A percentile compares a stretch with the other conserved stretches of the same genome.
These are phyloP conservation scores for Lemur catta DNA, from an alignment of 2,797 vertebrate species.

Conservation along the genomic window DNA sequence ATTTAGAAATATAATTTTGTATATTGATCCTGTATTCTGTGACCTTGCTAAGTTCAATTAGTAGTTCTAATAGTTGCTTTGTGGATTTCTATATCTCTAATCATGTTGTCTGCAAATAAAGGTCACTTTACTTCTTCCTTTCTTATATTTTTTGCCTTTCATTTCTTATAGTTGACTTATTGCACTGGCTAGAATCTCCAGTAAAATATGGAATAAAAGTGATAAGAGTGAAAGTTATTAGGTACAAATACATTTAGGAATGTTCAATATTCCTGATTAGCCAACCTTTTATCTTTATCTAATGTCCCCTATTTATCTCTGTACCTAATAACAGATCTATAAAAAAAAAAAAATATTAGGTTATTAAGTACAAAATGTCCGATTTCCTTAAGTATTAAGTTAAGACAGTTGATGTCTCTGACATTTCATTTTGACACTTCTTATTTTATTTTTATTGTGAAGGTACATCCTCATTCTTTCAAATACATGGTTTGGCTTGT, in stretches of 20 bases:
- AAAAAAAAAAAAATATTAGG: no score
- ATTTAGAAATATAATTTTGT: not conserved
- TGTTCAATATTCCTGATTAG: not conserved
- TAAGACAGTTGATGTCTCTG: no score
- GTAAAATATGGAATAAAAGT: not conserved
- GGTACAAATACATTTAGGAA: not conserved
- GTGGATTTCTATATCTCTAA: no score
- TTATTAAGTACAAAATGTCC: no score
- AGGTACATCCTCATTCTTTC: no score
- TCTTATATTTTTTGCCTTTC: not conserved
- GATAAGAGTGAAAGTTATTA: not conserved
- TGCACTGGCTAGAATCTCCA: not conserved
- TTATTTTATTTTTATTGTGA: no score
- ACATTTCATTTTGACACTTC: no score
- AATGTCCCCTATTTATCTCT: not conserved
- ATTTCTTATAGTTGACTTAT: not conserved
- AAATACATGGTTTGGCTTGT: no score
- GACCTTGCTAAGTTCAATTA: not conserved
- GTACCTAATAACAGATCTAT: not conserved
- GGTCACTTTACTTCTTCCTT: not conserved
- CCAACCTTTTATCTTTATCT: not conserved
- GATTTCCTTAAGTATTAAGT: no score
- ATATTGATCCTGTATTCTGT: not conserved
- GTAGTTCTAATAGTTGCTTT: not conserved
- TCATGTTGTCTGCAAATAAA: not conserved